Conservation (phyloP, 2,797 vertebrate species). For the Channallabes apus region DNA sequence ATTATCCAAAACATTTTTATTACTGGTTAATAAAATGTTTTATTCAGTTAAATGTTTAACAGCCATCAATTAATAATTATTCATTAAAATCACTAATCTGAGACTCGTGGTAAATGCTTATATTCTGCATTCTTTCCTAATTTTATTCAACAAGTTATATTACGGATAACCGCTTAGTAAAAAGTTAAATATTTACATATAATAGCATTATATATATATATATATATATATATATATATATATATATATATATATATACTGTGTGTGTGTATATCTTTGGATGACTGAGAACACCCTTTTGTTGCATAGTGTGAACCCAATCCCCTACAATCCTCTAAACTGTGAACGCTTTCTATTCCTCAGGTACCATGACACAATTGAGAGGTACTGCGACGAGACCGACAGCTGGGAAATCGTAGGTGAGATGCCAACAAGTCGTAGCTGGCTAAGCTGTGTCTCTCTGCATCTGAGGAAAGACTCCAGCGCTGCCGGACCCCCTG, state of each 20-base stretch:
- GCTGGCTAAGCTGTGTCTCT: conserved; percentile 82
- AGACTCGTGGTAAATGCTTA: neutral
- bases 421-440: conserved; percentile 82
- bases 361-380: conserved; percentile 83
- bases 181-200: no score
- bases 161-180: no score
- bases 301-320: neutral
- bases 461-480: conserved; percentile 76
- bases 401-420: conserved; percentile 80
- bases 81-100: neutral
- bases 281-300: neutral
- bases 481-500: conserved; percentile 55
- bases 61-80: no score
- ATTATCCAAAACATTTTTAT: no score
- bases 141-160: no score
- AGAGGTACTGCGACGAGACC: conserved; percentile 76
- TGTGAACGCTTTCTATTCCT: neutral
- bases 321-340: neutral
- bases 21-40: no score
- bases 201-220: no score
- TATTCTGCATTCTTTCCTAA: neutral
- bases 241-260: no score
- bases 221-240: no score
- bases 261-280: no score
- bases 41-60: no score